These are phyloP conservation scores for Trichogramma dendrolimi DNA, from an alignment of 2,888 invertebrate genomes.

Conservation along the genomic window DNA sequence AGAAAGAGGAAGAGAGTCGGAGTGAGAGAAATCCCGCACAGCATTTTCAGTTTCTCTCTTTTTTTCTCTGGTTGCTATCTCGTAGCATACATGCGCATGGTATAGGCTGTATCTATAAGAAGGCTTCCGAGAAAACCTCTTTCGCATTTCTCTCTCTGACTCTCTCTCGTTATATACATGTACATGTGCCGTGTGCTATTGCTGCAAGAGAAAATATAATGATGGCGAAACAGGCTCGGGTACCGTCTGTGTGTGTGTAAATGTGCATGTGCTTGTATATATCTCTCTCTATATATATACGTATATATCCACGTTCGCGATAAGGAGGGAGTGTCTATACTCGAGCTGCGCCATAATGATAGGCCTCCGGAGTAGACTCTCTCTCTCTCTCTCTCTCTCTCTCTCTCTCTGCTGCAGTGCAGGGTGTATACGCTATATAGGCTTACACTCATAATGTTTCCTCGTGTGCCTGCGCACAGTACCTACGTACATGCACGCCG, in stretches of 20 bases:
- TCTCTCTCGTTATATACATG: conserved; percentile 15
- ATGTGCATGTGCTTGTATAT: too few species aligned
- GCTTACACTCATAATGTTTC: conserved; percentile 4
- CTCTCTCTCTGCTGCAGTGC: neutral
- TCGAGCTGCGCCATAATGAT: conserved; percentile 49
- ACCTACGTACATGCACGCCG: neutral
- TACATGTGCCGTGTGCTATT: conserved; percentile 36
- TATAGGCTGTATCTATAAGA: neutral
- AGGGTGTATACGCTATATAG: conserved; percentile 10
- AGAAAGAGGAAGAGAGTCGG: conserved; percentile 8
- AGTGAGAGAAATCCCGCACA: neutral
- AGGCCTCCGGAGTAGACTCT: conserved; percentile 35
- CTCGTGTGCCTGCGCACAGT: neutral
- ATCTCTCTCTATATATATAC: too few species aligned
- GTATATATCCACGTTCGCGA: conserved; percentile 32
- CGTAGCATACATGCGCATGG: too few species aligned
- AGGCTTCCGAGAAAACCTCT: conserved; percentile 29
- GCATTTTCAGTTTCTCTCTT: too few species aligned
- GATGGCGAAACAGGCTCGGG: conserved; percentile 44
- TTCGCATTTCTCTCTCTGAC: conserved; percentile 16
- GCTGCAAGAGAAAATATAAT: conserved; percentile 49
- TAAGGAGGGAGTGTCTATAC: conserved; percentile 51
- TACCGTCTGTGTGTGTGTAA: conserved; percentile 2
- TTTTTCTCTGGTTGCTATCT: too few species aligned
- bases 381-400: conserved; percentile 7